phyloP scores from a whole-genome alignment of 2,888 invertebrate species.

The Tipula confusa region DNA sequence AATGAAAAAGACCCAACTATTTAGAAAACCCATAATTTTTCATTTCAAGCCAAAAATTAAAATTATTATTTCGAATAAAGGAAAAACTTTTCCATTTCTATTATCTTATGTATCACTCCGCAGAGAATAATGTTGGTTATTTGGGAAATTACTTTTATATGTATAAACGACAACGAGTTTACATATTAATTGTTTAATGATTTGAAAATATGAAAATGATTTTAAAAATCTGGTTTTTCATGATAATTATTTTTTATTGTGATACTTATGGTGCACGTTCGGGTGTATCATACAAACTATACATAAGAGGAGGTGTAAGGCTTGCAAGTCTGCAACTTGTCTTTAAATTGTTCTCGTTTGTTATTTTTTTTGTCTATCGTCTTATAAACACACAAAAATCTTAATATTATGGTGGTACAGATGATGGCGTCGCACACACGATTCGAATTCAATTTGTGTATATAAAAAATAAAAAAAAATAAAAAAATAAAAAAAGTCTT shows the following conservation, averaged over 20 bases:
- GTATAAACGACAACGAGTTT: not conserved
- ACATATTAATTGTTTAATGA: not conserved
- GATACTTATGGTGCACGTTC: not conserved
- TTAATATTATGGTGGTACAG: not conserved
- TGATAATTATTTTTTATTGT: slow-evolving; percentile 5
- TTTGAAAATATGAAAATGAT: not conserved
- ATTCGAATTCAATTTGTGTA: not conserved
- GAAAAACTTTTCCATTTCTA: not conserved
- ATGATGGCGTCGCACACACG: not conserved
- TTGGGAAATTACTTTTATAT: not conserved
- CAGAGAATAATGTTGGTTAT: not conserved
- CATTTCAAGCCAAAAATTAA: not conserved
- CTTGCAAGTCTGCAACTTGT: not conserved
- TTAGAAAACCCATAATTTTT: not conserved
- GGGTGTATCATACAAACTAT: not conserved
- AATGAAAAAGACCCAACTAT: not conserved
- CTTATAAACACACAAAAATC: not conserved
- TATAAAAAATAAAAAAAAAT: no score
- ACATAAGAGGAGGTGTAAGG: not conserved
- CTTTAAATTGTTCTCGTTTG: no score
- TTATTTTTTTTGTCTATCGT: not conserved
- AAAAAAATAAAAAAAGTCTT: no score
- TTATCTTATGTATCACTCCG: not conserved
- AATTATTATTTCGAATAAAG: not conserved
- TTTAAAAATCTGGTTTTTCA: not conserved